phyloP scores from a whole-genome alignment of 2,888 invertebrate species.

The Ptilodon capucinus region DNA sequence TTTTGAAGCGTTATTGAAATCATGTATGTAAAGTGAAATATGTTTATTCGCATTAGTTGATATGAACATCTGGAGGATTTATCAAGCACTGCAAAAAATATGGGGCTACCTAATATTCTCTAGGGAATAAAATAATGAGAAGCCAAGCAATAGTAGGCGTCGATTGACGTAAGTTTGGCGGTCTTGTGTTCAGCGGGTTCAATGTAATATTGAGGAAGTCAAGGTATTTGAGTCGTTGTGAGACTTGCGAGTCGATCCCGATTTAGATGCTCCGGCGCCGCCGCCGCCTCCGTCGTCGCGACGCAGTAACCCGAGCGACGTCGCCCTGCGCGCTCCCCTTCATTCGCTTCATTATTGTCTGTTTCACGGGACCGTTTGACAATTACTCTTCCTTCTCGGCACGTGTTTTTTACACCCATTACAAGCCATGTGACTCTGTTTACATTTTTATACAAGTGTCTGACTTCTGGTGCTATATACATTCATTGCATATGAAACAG shows the following conservation, averaged over 20 bases:
- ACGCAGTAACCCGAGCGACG: slow-evolving; percentile 79
- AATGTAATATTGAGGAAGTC: slow-evolving; percentile 83
- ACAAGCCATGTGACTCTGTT: slow-evolving; percentile 30
- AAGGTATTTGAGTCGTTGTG: slow-evolving; percentile 82
- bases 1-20: neutral
- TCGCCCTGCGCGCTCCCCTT: slow-evolving; percentile 73
- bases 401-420: slow-evolving; percentile 23
- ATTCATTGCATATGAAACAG: neutral
- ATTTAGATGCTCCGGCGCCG: slow-evolving; percentile 81
- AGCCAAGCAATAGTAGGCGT: slow-evolving; percentile 68
- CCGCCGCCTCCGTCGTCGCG: slow-evolving; percentile 67
- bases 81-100: neutral
- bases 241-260: slow-evolving; percentile 80
- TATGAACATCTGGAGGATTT: neutral
- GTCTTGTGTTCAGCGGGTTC: slow-evolving; percentile 76
- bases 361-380: slow-evolving; percentile 51
- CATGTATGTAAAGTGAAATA: neutral
- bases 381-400: slow-evolving; percentile 41
- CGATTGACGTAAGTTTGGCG: slow-evolving; percentile 77
- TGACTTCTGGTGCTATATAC: slow-evolving; percentile 2
- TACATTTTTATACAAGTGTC: slow-evolving; percentile 23
- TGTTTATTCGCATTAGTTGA: neutral
- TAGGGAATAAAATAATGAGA: slow-evolving; percentile 19
- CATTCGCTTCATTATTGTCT: slow-evolving; percentile 45
- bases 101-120: no score